phyloP scores from a whole-genome alignment of 2,113 vertebrate species.

The Rhinolophus sinicus region DNA sequence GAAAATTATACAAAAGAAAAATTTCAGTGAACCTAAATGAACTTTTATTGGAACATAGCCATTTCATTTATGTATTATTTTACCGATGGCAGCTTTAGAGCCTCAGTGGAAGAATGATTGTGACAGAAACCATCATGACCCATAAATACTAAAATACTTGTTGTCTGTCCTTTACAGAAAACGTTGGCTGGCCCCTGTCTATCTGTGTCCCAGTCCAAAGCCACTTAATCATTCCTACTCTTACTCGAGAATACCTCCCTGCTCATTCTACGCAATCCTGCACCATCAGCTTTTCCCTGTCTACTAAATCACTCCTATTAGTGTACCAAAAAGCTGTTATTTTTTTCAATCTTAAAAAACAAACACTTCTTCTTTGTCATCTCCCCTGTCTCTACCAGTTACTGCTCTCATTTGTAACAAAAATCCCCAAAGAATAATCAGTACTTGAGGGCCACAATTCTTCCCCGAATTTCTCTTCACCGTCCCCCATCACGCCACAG shows the following conservation, averaged over 20 bases:
- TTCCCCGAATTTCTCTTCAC: background rate
- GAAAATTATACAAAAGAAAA: background rate
- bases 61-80: background rate
- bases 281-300: background rate
- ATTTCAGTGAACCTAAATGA: background rate
- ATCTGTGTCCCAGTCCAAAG: background rate
- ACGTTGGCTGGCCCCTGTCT: background rate
- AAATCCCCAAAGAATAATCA: background rate
- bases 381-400: background rate
- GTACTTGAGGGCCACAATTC: background rate
- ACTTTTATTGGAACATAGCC: background rate
- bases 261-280: background rate
- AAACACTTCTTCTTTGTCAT: background rate
- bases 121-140: background rate
- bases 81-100: background rate
- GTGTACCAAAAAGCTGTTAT: background rate
- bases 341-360: background rate
- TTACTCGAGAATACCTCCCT: background rate
- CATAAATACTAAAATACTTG: background rate
- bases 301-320: background rate
- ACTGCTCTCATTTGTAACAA: background rate
- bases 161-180: background rate
- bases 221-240: background rate
- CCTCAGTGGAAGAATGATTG: too few relatives aligned
- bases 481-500: rapidly evolving